Conservation (phyloP, 92 coral and sea anemone genomes). For the Porites divaricata region DNA sequence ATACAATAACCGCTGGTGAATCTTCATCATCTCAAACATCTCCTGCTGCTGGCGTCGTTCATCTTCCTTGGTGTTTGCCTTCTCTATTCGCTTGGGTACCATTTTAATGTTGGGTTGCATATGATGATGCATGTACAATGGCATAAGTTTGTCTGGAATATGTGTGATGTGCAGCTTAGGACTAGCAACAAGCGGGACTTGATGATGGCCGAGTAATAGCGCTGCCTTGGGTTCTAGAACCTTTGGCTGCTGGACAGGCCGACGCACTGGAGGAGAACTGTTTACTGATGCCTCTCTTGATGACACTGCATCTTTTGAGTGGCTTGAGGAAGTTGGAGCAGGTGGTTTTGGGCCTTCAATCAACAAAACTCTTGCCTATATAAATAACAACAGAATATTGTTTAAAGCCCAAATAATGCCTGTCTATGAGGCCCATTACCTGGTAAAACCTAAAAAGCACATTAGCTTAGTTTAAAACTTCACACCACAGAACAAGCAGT, state of each 20-base stretch:
- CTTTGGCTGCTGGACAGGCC: slow-evolving; percentile 88
- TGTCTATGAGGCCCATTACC: neutral
- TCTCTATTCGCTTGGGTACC: slow-evolving; percentile 71
- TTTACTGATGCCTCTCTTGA: slow-evolving; percentile 64
- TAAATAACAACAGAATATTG: neutral
- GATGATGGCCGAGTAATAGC: slow-evolving; percentile 90
- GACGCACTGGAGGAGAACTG: slow-evolving; percentile 71
- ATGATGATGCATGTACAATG: slow-evolving; percentile 85
- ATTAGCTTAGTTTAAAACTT: too few species aligned
- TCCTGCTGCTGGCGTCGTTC: slow-evolving; percentile 89
- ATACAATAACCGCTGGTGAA: slow-evolving; percentile 89
- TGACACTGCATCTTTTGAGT: slow-evolving; percentile 47
- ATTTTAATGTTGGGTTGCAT: slow-evolving; percentile 51
- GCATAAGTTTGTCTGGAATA: slow-evolving; percentile 87
- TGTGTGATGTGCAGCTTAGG: slow-evolving; percentile 82
- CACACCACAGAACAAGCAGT: too few species aligned
- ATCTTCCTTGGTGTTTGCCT: slow-evolving; percentile 74
- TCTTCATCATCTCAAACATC: slow-evolving; percentile 96
- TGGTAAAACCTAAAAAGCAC: too few species aligned
- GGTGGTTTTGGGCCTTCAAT: slow-evolving; percentile 86
- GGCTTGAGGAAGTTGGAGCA: slow-evolving; percentile 59
- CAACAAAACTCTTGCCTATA: slow-evolving; percentile 80
- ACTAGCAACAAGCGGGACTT: slow-evolving; percentile 85
- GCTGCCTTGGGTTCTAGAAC: slow-evolving; percentile 92
- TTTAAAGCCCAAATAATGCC: neutral